Evolutionary conservation across 2,888 invertebrate genomes (phyloP).

Genomic region (Cinara cedri): DNA sequence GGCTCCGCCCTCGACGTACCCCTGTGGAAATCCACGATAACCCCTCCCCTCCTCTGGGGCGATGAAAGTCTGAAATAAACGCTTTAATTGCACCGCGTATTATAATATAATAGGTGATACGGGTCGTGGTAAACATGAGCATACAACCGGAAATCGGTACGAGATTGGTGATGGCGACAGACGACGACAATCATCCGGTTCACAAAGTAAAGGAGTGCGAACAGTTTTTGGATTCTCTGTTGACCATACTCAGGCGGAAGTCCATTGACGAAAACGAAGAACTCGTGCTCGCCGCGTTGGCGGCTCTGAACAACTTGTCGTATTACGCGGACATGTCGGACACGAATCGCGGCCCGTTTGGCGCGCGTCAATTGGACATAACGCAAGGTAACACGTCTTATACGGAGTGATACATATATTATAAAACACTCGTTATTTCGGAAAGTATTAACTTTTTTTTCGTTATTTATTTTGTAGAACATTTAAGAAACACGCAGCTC

Average conservation of each 20-base stretch:
- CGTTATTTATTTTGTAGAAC: no score
- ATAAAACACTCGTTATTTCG: no score
- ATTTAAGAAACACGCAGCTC: no score
- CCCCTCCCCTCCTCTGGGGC: no score
- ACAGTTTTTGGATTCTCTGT: slow-evolving; percentile 62
- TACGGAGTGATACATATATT: no score
- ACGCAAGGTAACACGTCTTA: slow-evolving; percentile 66
- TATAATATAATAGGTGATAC: slow-evolving; percentile 68
- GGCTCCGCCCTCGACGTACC: no score
- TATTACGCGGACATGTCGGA: slow-evolving; percentile 70
- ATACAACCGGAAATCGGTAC: slow-evolving; percentile 79
- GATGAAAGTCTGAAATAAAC: no score
- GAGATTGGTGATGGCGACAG: slow-evolving; percentile 65
- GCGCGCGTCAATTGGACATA: slow-evolving; percentile 65
- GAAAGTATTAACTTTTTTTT: no score
- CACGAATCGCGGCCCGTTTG: slow-evolving; percentile 63
- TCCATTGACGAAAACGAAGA: slow-evolving; percentile 71
- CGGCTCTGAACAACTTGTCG: slow-evolving; percentile 84
- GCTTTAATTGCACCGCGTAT: no score
- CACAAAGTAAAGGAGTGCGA: slow-evolving; percentile 53
- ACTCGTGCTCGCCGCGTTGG: slow-evolving; percentile 77
- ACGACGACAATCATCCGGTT: slow-evolving; percentile 53
- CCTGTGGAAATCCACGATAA: no score
- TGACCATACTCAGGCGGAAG: slow-evolving; percentile 62
- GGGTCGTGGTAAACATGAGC: slow-evolving; percentile 85